Evolutionary conservation across 1,140 invertebrate species (phyloP), one percentile per base, ranked within the genome.

Genomic region (Magallana gigas): DNA sequence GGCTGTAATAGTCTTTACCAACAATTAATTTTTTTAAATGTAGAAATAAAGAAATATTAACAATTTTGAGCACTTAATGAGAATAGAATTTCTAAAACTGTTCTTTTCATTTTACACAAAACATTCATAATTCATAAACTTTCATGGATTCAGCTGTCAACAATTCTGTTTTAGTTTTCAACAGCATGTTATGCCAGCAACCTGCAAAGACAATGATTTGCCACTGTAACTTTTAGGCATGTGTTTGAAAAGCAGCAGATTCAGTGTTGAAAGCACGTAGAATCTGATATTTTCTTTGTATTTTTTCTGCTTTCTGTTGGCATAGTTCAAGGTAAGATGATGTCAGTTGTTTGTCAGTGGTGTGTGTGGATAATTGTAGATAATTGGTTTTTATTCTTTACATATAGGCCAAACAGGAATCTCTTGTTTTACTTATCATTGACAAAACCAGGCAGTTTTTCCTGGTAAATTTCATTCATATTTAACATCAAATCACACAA

Each of bases 131-230:
- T 48, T 2, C 36, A 48, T 48, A 48, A 48, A 48, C 36, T 18
- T 16, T 64, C 60, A 76, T 76, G 68, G 68, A 76, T 76, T 76
- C 68, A 76, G 68, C 68, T 76, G 68, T 76, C 68, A 76, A 29
- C 2, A 76, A 76, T 76, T 29, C 18, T 29, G 36, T 23, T 76
- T 3, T 76, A 76, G 68, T 76, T 18, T 76, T 2, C 68, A 64
- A 18, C 60, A 76, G 68, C 68, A 76, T 76, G 68, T 76, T 29
- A 8, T 48, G 36, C 36, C 68, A 76, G 68, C 68, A 76, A 76
- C 23, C 68, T 12, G 23, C 23, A 76, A 23, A 23, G 36, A 36
- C 8, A 36, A 68, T 29, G n/a, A 76, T 29, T 11, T 29, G 36
- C 9, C 36, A 29, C 23, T 29, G 9, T 29, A 29, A 29, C 23